Evolutionary conservation across 2,888 invertebrate species (phyloP).

Genomic region (Drosophila demipolita): DNA sequence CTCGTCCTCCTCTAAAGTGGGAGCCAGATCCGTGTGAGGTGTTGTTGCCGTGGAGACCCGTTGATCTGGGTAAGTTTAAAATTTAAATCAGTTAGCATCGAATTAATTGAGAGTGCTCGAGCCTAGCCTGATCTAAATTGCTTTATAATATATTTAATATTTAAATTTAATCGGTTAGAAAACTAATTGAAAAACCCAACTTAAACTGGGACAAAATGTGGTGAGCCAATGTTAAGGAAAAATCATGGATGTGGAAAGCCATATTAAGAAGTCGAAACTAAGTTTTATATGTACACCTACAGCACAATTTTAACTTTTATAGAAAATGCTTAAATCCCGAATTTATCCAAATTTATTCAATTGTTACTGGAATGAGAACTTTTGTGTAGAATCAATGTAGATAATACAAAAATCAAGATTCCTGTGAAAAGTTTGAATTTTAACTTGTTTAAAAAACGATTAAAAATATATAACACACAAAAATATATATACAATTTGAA

Average conservation of each 20-base stretch:
- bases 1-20: slow-evolving; percentile 89
- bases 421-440: not conserved
- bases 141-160: not conserved
- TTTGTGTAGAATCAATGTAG: too few relatives aligned
- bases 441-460: not conserved
- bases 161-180: not conserved
- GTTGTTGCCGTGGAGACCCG: slow-evolving; percentile 84
- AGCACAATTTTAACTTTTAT: not conserved
- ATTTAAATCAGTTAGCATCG: not conserved
- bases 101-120: not conserved
- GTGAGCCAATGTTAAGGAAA: not conserved
- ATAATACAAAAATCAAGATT: too few relatives aligned
- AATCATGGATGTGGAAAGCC: not conserved
- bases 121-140: not conserved
- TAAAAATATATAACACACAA: not conserved
- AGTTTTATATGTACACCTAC: not conserved
- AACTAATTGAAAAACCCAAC: not conserved
- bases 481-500: too few relatives aligned
- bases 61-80: slow-evolving; percentile 52
- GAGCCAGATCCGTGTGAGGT: slow-evolving; percentile 88
- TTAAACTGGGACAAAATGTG: not conserved
- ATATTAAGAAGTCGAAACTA: not conserved
- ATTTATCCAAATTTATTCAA: too few relatives aligned
- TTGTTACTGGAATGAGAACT: too few relatives aligned
- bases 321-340: not conserved